Evolutionary conservation across 1,140 invertebrate genomes (phyloP), one percentile per base, ranked within the genome.

Genomic region (Tachypleus tridentatus): DNA sequence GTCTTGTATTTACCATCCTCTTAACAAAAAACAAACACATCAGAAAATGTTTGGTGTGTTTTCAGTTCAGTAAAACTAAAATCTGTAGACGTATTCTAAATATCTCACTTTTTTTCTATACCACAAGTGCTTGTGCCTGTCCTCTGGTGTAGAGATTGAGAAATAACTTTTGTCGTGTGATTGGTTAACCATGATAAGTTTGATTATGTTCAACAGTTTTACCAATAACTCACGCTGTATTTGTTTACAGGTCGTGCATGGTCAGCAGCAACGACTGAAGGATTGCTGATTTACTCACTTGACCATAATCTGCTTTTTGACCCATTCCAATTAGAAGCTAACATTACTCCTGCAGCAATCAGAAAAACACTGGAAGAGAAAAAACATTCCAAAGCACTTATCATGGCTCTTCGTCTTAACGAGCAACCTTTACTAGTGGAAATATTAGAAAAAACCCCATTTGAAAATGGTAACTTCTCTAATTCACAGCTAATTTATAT

Each of bases 181-280:
- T 54, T 54, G 8, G n/a, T 54, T 9, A 9, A 54, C n/a, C n/a
- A 54, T 54, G n/a, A 54, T 9, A 3, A 9, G n/a, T 8, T 8
- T 9, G 8, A 61, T 3, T 61, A 61, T 52, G 50, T 51, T 62
- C 47, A 53, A 10, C 3, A 49, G 8, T 53, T 29, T 10, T 53
- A 53, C 49, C n/a, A 63, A 57, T 29, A 54, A 9, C 6, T 53
- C 52, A 3, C 54, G 3, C 5, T 62, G 9, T 62, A 74, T 49
- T 73, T 48, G 8, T 61, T 7, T 56, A 8, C 7, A 85, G 87
- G 93, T 4, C 85, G 93, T 76, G 82, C 86, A 5, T 98, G 93
- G 84, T 87, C 88, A 9, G 90, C 91, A 3, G 89, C 88, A 0
- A 91, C 91, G 0, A 97, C 94, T 0, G 95, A 98, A 81, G 97